Conservation (phyloP, 2,888 invertebrate genomes). For the Vesta saturnalis region DNA sequence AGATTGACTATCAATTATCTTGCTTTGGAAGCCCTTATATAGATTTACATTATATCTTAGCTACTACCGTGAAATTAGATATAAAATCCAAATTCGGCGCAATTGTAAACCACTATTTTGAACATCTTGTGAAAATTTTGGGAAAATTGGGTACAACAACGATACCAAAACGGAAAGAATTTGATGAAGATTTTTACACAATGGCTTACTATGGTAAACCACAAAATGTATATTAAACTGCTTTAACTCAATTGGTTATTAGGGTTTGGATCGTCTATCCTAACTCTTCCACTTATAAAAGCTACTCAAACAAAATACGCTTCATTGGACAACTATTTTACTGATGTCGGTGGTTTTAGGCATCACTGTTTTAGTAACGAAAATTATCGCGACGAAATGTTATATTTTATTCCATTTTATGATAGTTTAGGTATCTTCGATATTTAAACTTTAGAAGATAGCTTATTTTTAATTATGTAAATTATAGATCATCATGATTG, state of each 20-base stretch:
- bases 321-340: not conserved
- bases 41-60: not conserved
- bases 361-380: no score
- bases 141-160: not conserved
- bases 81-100: not conserved
- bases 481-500: no score
- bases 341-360: no score
- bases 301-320: not conserved
- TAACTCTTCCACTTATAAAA: not conserved
- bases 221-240: no score
- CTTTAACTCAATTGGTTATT: not conserved
- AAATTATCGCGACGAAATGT: no score
- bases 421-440: no score
- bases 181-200: not conserved
- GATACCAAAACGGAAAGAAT: not conserved
- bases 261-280: not conserved
- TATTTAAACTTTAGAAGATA: no score
- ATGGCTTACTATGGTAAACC: not conserved
- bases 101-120: not conserved
- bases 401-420: no score
- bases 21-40: not conserved
- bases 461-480: no score
- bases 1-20: not conserved
- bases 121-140: not conserved
- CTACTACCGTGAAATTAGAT: not conserved